Evolutionary conservation across 2,113 vertebrate species (phyloP), one percentile per base, ranked within the genome.

Genomic region (Protobothrops flavoviridis): DNA sequence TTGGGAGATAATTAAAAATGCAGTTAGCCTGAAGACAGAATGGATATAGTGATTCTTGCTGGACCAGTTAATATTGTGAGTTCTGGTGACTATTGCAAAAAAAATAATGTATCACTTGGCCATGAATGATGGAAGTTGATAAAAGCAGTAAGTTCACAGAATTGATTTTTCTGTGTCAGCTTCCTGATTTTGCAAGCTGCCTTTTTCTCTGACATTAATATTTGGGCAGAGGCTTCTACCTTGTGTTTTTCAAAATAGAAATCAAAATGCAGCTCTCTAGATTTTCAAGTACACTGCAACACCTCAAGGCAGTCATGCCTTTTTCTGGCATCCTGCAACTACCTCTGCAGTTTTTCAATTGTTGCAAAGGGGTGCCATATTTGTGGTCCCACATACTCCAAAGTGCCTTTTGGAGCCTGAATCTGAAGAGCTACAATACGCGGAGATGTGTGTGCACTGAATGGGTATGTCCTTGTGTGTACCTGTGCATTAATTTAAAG

Each of bases 201-300:
- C 94, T 96, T 95, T 50, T 93, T 90, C 88, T 69, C 93, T 94
- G 92, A 94, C 91, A 93, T 61, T 29, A 93, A 92, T 94, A 87
- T 94, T 94, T 95, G 89, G 87, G 85, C 61, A 91, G 53, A 90
- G 24, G 0, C 0, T 85, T 13, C n/a, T 50, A 8, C 91, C 43
- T 15, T 81, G 17, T 81, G 15, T 81, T 86, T n/a, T 64, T 61
- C 86, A 15, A 56, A 69, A 59, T 21, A 86, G 87, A 69, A 53
- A 13, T 56, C 93, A 91, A 12, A 59, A 81, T 81, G 17, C 33
- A 81, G 17, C 33, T 74, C 69, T 74, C n/a, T 81, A 39, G 69
- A 21, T 81, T 81, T 81, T 39, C 33, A 39, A 20, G 17, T 39
- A 33, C 15, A 39, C 1, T 39, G 69, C 39, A 21, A 81, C 17